phyloP scores from a whole-genome alignment of 92 coral and sea anemone species.

The Bergia puertoricense region DNA sequence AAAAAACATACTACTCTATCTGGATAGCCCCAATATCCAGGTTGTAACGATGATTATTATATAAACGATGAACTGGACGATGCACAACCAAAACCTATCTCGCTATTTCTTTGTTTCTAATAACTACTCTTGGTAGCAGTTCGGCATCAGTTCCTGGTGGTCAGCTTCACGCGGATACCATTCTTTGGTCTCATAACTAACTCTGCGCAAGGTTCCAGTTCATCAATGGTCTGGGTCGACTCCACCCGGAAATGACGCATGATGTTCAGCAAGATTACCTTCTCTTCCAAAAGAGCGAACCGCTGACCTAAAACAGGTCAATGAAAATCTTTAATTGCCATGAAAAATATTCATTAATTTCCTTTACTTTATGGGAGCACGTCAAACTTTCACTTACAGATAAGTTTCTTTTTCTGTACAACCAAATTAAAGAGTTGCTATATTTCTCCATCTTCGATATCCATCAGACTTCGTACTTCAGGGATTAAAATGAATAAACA shows the following conservation, averaged over 20 bases:
- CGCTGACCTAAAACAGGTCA: conserved; percentile 68
- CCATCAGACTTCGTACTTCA: too few relatives aligned
- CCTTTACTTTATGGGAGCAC: too few relatives aligned
- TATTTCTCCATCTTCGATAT: too few relatives aligned
- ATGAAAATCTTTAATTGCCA: neutral
- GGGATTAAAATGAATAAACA: too few relatives aligned
- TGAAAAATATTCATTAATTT: too few relatives aligned
- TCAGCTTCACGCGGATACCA: conserved; percentile 64
- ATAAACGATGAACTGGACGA: too few relatives aligned
- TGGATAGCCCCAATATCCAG: neutral
- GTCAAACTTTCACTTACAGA: too few relatives aligned
- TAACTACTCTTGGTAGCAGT: too few relatives aligned
- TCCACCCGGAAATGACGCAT: conserved; percentile 65
- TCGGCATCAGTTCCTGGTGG: neutral
- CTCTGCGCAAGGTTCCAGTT: conserved; percentile 69
- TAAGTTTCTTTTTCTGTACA: too few relatives aligned
- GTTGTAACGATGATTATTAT: neutral
- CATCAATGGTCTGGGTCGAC: conserved; percentile 64
- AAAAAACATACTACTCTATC: too few relatives aligned
- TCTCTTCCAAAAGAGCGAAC: conserved; percentile 86
- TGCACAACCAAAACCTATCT: neutral
- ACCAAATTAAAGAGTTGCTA: too few relatives aligned
- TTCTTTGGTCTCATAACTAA: conserved; percentile 69
- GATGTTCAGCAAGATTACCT: conserved; percentile 63
- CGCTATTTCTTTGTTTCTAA: neutral